phyloP scores from a whole-genome alignment of 2,113 vertebrate species.

The Clarias magur region DNA sequence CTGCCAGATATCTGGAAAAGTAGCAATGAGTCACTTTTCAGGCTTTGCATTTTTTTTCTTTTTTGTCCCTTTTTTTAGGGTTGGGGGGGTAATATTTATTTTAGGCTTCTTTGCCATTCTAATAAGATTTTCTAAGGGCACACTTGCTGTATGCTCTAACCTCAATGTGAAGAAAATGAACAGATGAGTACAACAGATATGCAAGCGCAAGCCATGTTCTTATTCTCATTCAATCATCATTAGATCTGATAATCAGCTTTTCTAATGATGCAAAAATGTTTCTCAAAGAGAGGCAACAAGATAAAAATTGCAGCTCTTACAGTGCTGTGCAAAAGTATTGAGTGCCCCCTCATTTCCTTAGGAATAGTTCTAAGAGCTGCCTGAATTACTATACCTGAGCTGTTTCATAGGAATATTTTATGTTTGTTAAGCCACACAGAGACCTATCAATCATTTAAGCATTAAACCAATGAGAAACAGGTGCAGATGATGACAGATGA shows the following conservation, averaged over 20 bases:
- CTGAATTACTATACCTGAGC: too few species aligned
- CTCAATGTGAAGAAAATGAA: constrained; percentile 39
- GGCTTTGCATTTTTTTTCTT: constrained; percentile 63
- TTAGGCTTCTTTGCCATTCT: constrained; percentile 56
- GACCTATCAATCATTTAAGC: too few species aligned
- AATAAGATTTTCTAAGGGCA: constrained; percentile 54
- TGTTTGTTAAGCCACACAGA: too few species aligned
- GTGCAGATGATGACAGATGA: too few species aligned
- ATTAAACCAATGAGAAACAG: too few species aligned
- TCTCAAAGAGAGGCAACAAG: neutral
- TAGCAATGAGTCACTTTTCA: constrained; percentile 73
- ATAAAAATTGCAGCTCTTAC: too few species aligned
- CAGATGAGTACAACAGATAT: constrained; percentile 30
- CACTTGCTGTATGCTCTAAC: constrained; percentile 24
- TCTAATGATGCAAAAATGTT: neutral
- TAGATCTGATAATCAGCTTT: constrained; percentile 41
- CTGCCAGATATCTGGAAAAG: constrained; percentile 78
- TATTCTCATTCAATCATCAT: constrained; percentile 18
- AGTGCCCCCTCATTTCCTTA: too few species aligned
- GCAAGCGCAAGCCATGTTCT: constrained; percentile 26
- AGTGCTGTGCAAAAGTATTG: too few species aligned
- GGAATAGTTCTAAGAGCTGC: too few species aligned
- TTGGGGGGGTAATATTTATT: constrained; percentile 44
- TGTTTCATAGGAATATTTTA: too few species aligned
- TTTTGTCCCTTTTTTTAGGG: neutral